phyloP scores from a whole-genome alignment of 2,113 vertebrate species.

The Tylochromis polylepis region DNA sequence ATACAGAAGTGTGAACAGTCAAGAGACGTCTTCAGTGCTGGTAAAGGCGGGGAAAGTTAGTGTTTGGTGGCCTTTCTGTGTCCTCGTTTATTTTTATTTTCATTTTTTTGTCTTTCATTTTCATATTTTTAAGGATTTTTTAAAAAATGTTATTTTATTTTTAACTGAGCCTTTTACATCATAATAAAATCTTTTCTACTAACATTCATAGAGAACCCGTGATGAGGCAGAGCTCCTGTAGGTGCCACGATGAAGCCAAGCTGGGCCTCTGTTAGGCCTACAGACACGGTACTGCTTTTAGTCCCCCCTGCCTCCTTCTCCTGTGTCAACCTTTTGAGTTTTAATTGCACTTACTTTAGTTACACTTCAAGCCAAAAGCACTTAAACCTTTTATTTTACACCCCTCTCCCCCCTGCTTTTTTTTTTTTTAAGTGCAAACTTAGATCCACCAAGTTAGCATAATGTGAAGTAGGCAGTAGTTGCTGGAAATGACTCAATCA shows the following conservation, averaged over 20 bases:
- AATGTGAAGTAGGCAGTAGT: conserved; percentile 15
- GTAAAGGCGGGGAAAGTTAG: conserved; percentile 42
- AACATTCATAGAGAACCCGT: conserved; percentile 57
- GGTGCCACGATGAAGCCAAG: conserved; percentile 70
- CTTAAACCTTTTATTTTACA: conserved; percentile 59
- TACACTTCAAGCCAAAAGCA: conserved; percentile 74
- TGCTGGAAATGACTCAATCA: conserved; percentile 41
- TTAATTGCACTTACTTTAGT: conserved; percentile 76
- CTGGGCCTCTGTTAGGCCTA: conserved; percentile 53
- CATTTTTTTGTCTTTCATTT: background rate
- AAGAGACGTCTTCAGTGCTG: conserved; percentile 55
- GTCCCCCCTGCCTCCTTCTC: background rate
- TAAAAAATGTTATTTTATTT: conserved; percentile 19
- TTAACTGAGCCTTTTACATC: conserved; percentile 73
- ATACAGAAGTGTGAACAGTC: conserved; percentile 57
- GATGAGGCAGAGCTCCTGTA: conserved; percentile 48
- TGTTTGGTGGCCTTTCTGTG: conserved; percentile 74
- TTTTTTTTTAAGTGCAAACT: conserved; percentile 35
- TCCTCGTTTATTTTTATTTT: conserved; percentile 35
- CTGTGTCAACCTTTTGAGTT: conserved; percentile 47
- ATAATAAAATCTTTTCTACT: conserved; percentile 71
- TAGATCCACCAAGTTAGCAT: conserved; percentile 13
- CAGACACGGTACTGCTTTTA: conserved; percentile 70
- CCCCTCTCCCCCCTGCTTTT: background rate
- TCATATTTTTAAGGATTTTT: background rate